Percentiles rank a stretch among this genome's conserved stretches.
phyloP scores from a whole-genome alignment of 2,797 vertebrate genomes.

The Lacerta bilineata region DNA sequence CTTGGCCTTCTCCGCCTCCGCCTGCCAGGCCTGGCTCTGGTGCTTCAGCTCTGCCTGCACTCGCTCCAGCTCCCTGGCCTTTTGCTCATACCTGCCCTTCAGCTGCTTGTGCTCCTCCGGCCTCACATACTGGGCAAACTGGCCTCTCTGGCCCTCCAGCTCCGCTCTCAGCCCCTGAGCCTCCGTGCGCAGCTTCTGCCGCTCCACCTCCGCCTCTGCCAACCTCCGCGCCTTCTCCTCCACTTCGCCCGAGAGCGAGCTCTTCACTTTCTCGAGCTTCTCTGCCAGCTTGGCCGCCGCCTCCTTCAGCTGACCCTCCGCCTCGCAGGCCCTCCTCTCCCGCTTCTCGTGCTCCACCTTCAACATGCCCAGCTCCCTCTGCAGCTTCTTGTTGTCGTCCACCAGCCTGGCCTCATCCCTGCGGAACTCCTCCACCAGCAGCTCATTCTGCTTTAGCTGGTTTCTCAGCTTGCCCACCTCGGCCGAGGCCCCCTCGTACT shows the following conservation, averaged over 20 bases:
- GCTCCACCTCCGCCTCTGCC: constrained; percentile 84
- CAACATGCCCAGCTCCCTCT: constrained; percentile 81
- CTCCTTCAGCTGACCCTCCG: constrained; percentile 86
- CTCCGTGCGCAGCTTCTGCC: constrained; percentile 75
- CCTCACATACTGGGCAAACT: constrained; percentile 62
- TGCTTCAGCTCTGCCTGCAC: constrained; percentile 84
- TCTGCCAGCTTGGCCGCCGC: constrained; percentile 80
- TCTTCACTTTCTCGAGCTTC: constrained; percentile 93
- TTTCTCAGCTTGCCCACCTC: constrained; percentile 93
- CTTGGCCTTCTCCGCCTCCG: constrained; percentile 84
- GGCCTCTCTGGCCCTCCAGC: constrained; percentile 77
- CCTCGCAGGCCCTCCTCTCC: constrained; percentile 72
- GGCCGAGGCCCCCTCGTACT: constrained; percentile 93
- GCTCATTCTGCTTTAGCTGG: constrained; percentile 92
- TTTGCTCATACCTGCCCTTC: constrained; percentile 83
- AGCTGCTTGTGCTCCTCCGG: constrained; percentile 86
- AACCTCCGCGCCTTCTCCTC: constrained; percentile 89
- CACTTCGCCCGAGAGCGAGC: constrained; percentile 85
- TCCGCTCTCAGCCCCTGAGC: constrained; percentile 84
- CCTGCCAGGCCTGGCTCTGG: constrained; percentile 87
- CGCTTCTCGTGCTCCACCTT: constrained; percentile 82
- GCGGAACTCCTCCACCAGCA: constrained; percentile 91
- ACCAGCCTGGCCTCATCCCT: constrained; percentile 87
- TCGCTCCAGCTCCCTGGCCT: constrained; percentile 81
- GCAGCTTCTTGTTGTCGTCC: constrained; percentile 86